phyloP scores from a whole-genome alignment of 1,140 invertebrate species.

The Papilio dardanus region DNA sequence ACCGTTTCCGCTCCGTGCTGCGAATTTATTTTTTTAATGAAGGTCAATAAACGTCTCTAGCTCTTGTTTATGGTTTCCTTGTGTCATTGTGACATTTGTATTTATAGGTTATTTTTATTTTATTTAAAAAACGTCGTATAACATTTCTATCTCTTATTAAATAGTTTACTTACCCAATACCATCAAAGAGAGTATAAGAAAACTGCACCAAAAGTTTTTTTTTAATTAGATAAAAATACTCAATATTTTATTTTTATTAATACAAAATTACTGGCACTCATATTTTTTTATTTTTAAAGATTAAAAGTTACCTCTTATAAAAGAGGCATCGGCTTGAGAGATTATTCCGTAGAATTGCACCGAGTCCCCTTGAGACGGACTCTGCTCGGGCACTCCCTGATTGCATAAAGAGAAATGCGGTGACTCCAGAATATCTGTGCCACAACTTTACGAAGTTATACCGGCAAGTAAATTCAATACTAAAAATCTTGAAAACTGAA shows the following conservation, averaged over 20 bases:
- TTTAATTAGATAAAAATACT: neutral
- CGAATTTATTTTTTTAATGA: conserved; percentile 20
- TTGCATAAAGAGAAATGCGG: conserved; percentile 28
- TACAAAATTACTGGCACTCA: neutral
- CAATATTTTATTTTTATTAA: neutral
- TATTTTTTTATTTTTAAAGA: neutral
- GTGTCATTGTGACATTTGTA: neutral
- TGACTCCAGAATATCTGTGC: conserved; percentile 22
- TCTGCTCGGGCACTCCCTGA: conserved; percentile 19
- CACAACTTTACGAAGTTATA: conserved; percentile 14
- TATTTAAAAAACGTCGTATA: too few species aligned
- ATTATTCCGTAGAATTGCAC: conserved; percentile 23
- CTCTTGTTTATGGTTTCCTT: conserved; percentile 2
- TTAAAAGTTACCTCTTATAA: conserved; percentile 14
- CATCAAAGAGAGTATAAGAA: too few species aligned
- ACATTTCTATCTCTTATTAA: neutral
- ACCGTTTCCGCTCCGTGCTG: conserved; percentile 14
- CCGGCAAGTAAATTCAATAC: neutral
- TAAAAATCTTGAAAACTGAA: neutral
- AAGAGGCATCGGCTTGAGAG: neutral
- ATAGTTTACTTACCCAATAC: neutral
- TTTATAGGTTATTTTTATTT: neutral
- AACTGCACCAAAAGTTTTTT: too few species aligned
- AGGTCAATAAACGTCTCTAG: conserved; percentile 17
- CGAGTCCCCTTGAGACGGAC: neutral